Percentiles rank a stretch among this genome's conserved stretches.
phyloP scores from a whole-genome alignment of 1,140 invertebrate genomes.

The Anoplolepis gracilipes region DNA sequence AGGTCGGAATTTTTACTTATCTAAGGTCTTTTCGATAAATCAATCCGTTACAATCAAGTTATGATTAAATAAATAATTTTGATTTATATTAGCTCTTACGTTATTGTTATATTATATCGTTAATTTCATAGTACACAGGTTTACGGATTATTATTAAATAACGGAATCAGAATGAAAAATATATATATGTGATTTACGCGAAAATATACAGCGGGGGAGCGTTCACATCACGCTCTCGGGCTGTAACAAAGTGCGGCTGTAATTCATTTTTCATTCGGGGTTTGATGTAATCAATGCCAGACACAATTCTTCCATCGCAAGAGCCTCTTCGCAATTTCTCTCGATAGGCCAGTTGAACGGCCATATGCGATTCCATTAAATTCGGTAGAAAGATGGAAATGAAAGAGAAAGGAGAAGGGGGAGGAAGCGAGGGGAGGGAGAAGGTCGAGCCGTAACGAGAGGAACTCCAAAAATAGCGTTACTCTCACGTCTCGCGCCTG shows the following conservation, averaged over 20 bases:
- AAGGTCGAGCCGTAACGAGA: not conserved
- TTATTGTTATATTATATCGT: too few species aligned
- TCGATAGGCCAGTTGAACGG: constrained; percentile 25
- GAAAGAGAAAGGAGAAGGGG: not conserved
- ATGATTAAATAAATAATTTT: too few species aligned
- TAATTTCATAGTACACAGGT: not conserved
- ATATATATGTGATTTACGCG: not conserved
- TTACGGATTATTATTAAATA: not conserved
- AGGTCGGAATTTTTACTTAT: too few species aligned
- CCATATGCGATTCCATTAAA: constrained; percentile 21
- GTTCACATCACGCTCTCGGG: constrained; percentile 5
- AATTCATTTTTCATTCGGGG: constrained; percentile 52
- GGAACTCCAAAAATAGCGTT: constrained; percentile 67
- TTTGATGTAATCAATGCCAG: constrained; percentile 40
- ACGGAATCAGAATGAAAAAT: not conserved
- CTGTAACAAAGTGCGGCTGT: constrained; percentile 21
- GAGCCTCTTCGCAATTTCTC: not conserved
- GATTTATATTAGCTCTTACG: too few species aligned
- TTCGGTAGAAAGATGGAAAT: not conserved
- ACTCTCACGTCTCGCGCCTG: constrained; percentile 3
- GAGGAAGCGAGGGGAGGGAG: not conserved
- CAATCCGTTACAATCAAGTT: too few species aligned
- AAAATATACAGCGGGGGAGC: constrained; percentile 2
- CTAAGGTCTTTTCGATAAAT: too few species aligned
- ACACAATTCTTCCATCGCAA: constrained; percentile 10